A percentile compares a stretch with the other conserved stretches of the same genome.
phyloP scores from a whole-genome alignment of 35 echinoderm and acorn worm species.

The Eucidaris tribuloides region DNA sequence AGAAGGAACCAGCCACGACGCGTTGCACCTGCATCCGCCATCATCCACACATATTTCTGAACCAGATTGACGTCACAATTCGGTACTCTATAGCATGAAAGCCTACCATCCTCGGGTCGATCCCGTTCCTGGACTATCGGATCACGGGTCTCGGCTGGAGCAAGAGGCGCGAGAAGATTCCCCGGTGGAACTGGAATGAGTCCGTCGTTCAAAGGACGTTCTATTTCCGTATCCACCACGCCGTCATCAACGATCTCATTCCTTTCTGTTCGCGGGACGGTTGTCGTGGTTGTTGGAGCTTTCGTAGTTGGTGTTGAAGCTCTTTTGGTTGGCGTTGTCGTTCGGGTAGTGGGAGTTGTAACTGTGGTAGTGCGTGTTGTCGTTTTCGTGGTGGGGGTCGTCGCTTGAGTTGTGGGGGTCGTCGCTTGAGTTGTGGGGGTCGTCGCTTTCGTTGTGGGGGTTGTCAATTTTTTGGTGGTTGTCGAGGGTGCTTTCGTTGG shows the following conservation, averaged over 20 bases:
- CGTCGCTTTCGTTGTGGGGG: not conserved
- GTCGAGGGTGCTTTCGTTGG: not conserved
- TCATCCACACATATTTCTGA: too few relatives aligned
- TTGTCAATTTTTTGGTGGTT: not conserved
- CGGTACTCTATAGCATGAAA: too few relatives aligned
- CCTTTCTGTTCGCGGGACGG: not conserved
- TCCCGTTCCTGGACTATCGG: not conserved
- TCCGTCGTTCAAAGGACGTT: not conserved
- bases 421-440: not conserved
- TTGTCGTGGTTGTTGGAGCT: not conserved
- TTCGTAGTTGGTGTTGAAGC: not conserved
- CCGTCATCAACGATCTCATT: not conserved
- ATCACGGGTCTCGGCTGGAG: not conserved
- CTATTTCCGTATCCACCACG: not conserved
- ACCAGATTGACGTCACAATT: too few relatives aligned
- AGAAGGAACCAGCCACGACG: too few relatives aligned
- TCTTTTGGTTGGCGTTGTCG: not conserved
- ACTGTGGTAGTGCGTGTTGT: not conserved
- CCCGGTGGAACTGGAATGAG: not conserved
- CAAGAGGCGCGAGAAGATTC: not conserved
- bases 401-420: not conserved
- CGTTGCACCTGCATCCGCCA: too few relatives aligned
- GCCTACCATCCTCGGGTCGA: not conserved
- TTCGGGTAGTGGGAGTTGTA: not conserved
- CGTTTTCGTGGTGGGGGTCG: not conserved